Base-by-base conservation (phyloP, 1,140 invertebrate species). In the Drosophila sp. region DNA sequence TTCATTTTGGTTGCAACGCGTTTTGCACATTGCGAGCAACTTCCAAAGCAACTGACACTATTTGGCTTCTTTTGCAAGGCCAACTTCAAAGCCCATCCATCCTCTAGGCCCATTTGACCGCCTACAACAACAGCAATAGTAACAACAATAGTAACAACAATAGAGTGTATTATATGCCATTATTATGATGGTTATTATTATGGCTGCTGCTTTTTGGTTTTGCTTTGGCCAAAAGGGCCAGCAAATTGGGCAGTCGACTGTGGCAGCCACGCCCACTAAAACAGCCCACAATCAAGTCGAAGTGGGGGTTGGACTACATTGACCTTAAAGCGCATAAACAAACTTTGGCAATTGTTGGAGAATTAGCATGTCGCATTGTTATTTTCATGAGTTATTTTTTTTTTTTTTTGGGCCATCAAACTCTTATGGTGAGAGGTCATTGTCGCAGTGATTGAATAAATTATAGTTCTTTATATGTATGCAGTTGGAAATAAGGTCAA, bases 241-340 rank as follows among this genome's bases (percentile, higher is more conserved):
- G 18, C 34, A 29, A 32, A 56, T 36, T 65, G 63, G 67, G 62
- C 54, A 69, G 50, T 77, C 54, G 63, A 57, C 38, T 72, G 61
- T 65, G 29, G 41, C 48, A 63, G 48, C 40, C 56, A 62, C 56
- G 64, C 71, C 64, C 9, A 48, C 34, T 43, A 21, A 21, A 21
- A 21, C 1, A 21, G 21, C 21, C 21, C 21, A 21, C 21, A 21
- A 21, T 21, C 21, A 21, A 21, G 21, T 21, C 21, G 21, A 4
- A 21, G 21, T 21, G 1, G 21, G 21, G 27, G 45, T 13, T 48
- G 71, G 69, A 64, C 61, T 64, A 16, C n/a, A 29, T 25, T 87
- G 83, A 89, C 82, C 82, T 87, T 89, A 82, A 53, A 53, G 83
- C 83, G 82, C 82, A 79, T 79, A 82, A 79, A 76, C 83, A 82